phyloP scores from a whole-genome alignment of 2,888 invertebrate species.

The Strigamia maritima region DNA sequence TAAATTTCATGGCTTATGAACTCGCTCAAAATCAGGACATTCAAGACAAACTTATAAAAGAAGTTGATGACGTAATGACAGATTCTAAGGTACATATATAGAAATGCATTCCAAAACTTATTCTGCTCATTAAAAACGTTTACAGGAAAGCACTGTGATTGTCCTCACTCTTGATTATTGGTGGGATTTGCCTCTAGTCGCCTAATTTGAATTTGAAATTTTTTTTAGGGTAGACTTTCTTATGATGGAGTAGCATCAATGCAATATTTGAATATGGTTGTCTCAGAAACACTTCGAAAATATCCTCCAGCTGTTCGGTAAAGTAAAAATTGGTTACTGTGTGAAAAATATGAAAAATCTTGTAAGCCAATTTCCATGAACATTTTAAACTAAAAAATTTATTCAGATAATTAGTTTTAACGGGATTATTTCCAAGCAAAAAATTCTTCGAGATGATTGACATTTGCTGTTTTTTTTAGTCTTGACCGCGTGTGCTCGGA shows the following conservation, averaged over 20 bases:
- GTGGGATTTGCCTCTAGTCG: too few species aligned
- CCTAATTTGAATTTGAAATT: neutral
- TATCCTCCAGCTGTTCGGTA: constrained; percentile 31
- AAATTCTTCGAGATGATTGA: too few species aligned
- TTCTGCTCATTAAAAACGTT: too few species aligned
- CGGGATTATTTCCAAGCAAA: too few species aligned
- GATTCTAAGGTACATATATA: neutral
- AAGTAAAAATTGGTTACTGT: neutral
- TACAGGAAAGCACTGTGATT: neutral
- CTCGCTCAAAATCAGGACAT: neutral
- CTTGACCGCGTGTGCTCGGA: constrained; percentile 35
- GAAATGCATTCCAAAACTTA: too few species aligned
- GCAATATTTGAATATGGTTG: constrained; percentile 7
- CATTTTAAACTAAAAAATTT: too few species aligned
- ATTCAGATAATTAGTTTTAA: too few species aligned
- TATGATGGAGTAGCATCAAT: neutral
- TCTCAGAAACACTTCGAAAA: constrained; percentile 3
- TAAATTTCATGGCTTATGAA: neutral
- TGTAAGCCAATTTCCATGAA: too few species aligned
- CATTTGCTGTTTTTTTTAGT: constrained; percentile 13
- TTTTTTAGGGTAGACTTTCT: neutral
- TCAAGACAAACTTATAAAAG: neutral
- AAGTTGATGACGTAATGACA: neutral
- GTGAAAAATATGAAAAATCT: neutral
- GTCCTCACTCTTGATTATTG: too few species aligned